Evolutionary conservation across 1,140 invertebrate genomes (phyloP), one percentile per base, ranked within the genome.

Genomic region (Hylyphantes graminicola): DNA sequence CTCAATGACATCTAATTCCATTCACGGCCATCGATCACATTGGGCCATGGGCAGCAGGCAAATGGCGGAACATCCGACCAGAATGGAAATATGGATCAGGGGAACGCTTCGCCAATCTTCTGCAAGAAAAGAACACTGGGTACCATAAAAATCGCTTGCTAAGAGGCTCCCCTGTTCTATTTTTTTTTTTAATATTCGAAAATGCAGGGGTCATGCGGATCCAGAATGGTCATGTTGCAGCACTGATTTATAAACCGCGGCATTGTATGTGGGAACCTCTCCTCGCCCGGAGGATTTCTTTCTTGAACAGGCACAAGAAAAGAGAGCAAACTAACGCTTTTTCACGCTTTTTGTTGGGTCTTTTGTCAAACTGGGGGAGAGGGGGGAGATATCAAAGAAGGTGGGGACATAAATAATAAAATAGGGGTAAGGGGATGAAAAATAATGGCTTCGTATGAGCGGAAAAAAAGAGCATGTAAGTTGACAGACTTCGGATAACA

Each of bases 231-330:
- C 77, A 79, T 79, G 77, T 79, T 70, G 64, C 65, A 70, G 53
- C 57, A 70, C 77, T 59, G 78, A 81, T 72, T 81, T 68, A 81
- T 81, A 81, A 73, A 81, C 78, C 68, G 53, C 55, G 35, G 35
- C 35, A 67, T 73, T 73, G 72, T 81, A 67, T 81, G 61, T 17
- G 48, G 19, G 67, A 59, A 70, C 59, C 68, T 10, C 57, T 17
- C 57, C 15, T 50, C 70, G 55, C 73, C 7, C 11, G 0, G 13
- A 9, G 19, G 73, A 61, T 61, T 75, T 50, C 15, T 15, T 9
- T 64, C 48, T 19, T 17, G 75, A 77, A 73, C 12, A 10, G 67
- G 67, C 21, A 15, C 57, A 67, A 21, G 2, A 4, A 57, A 15
- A 81, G 48, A 59, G 67, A 61, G 53, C 63, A 81, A 81, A 81